These are phyloP conservation scores for Serranus cabrilla DNA, from an alignment of 2,797 vertebrate species.

Conservation along the genomic window DNA sequence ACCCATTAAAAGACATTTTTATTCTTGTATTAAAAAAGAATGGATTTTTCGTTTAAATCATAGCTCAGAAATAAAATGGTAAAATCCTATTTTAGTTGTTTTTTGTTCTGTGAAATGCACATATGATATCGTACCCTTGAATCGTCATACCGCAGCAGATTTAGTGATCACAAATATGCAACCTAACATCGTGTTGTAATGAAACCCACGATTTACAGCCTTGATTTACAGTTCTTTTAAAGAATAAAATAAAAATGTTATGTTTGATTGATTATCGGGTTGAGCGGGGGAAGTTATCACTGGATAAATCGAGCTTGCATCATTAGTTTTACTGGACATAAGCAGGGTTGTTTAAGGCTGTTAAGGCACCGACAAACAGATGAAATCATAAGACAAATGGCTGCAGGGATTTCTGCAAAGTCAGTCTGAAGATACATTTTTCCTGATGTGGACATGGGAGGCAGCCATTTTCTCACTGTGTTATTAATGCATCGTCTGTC, in stretches of 20 bases:
- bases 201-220: too few relatives aligned
- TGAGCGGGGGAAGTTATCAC: background rate
- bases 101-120: too few relatives aligned
- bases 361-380: conserved; percentile 3
- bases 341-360: conserved; percentile 4
- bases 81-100: too few relatives aligned
- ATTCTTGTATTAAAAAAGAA: too few relatives aligned
- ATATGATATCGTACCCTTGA: too few relatives aligned
- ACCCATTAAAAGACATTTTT: too few relatives aligned
- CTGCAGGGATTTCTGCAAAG: conserved; percentile 7
- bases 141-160: too few relatives aligned
- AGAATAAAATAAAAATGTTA: background rate
- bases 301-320: conserved; percentile 4
- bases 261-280: conserved; percentile 1
- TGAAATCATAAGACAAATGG: conserved; percentile 20
- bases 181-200: too few relatives aligned
- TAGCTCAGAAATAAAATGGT: too few relatives aligned
- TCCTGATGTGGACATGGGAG: conserved; percentile 8
- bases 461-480: conserved; percentile 35
- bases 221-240: background rate
- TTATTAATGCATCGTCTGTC: conserved; percentile 41
- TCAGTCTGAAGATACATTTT: conserved; percentile 20
- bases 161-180: too few relatives aligned
- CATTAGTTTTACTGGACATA: background rate
- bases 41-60: too few relatives aligned